phyloP scores from a whole-genome alignment of 2,888 invertebrate species.

The Apocheima hispidaria region DNA sequence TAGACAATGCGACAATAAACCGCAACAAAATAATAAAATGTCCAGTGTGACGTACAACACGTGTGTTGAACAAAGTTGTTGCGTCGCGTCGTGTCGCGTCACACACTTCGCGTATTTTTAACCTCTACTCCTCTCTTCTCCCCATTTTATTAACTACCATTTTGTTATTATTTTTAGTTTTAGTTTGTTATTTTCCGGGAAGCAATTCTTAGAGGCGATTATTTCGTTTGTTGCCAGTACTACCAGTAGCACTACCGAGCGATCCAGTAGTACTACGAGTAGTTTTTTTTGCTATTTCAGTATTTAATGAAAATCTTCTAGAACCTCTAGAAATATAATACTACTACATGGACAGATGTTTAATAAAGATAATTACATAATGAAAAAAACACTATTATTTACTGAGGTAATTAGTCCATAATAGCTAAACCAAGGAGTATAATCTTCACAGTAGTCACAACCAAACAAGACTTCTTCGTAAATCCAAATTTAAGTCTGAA shows the following conservation, averaged over 20 bases:
- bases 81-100: conserved; percentile 5
- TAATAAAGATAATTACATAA: too few species aligned
- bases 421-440: neutral
- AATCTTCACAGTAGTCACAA: neutral
- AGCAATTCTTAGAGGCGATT: neutral
- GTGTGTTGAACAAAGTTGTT: conserved; percentile 14
- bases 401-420: too few species aligned
- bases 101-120: conserved; percentile 19
- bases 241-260: too few species aligned
- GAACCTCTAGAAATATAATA: too few species aligned
- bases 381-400: too few species aligned
- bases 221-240: too few species aligned
- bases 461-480: neutral
- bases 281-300: conserved; percentile 5
- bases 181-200: conserved; percentile 27
- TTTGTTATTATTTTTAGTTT: conserved; percentile 19
- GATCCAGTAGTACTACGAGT: too few species aligned
- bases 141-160: too few species aligned
- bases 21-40: conserved; percentile 16
- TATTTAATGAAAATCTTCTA: too few species aligned
- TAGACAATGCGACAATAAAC: conserved; percentile 8
- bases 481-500: conserved; percentile 3
- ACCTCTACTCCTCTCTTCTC: conserved; percentile 13
- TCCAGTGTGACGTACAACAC: conserved; percentile 19
- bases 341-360: too few species aligned